Conservation (phyloP, 2,888 invertebrate genomes). For the Thysanoteuthis rhombus region DNA sequence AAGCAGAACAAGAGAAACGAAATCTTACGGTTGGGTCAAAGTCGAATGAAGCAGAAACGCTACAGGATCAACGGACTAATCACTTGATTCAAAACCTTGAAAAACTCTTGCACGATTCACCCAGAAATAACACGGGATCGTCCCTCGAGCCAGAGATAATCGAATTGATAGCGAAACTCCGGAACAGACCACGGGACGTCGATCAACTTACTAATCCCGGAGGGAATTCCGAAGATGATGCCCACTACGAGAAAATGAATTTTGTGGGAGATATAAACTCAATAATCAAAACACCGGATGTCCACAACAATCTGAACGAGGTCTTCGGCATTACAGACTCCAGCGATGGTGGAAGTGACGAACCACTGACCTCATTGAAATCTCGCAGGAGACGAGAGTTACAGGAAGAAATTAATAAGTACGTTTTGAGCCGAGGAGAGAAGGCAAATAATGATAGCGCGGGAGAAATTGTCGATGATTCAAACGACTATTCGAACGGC, state of each 20-base stretch:
- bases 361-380: slow-evolving; percentile 21
- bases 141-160: neutral
- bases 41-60: neutral
- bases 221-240: neutral
- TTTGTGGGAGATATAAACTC: neutral
- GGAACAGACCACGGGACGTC: neutral
- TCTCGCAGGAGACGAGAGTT: neutral
- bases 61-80: neutral
- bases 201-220: neutral
- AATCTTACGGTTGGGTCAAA: neutral
- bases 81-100: neutral
- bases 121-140: too few species aligned
- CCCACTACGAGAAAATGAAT: neutral
- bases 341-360: neutral
- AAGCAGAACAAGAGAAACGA: neutral
- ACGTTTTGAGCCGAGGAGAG: neutral
- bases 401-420: neutral
- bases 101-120: neutral
- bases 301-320: neutral
- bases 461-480: neutral
- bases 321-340: neutral
- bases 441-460: neutral
- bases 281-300: neutral
- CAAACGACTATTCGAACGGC: neutral
- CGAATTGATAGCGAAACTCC: neutral